Evolutionary conservation across 2,797 vertebrate species (phyloP), one percentile per base, ranked within the genome.

Genomic region (Microtus obscurus): DNA sequence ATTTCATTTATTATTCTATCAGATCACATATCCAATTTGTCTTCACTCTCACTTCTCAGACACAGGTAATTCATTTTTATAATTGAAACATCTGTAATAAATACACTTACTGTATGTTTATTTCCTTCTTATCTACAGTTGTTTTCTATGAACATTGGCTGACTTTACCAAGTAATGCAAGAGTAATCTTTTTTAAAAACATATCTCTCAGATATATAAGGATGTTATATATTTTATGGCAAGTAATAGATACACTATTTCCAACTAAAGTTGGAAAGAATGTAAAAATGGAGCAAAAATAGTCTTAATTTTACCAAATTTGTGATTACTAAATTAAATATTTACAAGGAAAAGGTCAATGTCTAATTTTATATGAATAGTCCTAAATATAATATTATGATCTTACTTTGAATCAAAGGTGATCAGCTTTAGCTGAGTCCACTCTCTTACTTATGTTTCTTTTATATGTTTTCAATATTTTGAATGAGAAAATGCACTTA

Each of bases 261-360:
- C 56, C 19, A 74, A 87, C 23, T 71, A 43, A 81, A 56, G 13
- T 23, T 65, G 31, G 48, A 80, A 85, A 81, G 31, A 61, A 74
- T 31, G 59, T 63, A 61, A 81, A 93, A 93, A 34, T 34, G 6
- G 4, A 69, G 43, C 31, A 25, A 37, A 69, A 56, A 40, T 43
- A 43, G 19, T 80, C 0, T 80, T 27, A 76, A 45, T 93, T 56
- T 7, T 69, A 2, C 12, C 29, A 43, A 87, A 51, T 73, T 40
- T 90, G 73, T 29, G 29, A 23, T 88, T 78, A 71, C 21, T n/a
- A 74, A 86, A 73, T 93, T 87, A 77, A 92, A 74, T 78, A 48
- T 87, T 79, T 92, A 45, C 0, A 31, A 89, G 51, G 85, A 69
- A 80, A 91, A 80, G 77, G 2, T 6, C 27, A 40, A 11, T 13